phyloP scores from a whole-genome alignment of 37 sponge, comb jelly and placozoan genomes.

The Lycopodina hypogea region DNA sequence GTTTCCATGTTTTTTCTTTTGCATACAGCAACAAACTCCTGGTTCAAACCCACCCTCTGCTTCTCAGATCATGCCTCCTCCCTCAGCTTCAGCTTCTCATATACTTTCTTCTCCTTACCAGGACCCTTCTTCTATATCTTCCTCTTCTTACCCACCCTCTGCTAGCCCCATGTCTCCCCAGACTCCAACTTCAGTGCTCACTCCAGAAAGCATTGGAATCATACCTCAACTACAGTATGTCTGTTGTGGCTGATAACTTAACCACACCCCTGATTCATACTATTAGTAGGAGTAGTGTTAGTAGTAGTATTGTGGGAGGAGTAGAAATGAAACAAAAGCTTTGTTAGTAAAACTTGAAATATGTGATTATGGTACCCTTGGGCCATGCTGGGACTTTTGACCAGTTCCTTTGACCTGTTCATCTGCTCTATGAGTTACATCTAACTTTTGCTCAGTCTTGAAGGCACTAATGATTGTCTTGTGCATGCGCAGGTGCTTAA shows the following conservation, averaged over 20 bases:
- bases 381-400: too few relatives aligned
- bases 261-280: too few relatives aligned
- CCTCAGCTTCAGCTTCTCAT: conserved; percentile 63
- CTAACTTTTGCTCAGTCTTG: too few relatives aligned
- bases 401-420: too few relatives aligned
- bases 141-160: conserved; percentile 19
- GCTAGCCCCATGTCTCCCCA: conserved; percentile 33
- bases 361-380: background rate
- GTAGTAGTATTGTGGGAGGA: too few relatives aligned
- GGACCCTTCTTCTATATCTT: conserved; percentile 25
- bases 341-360: too few relatives aligned
- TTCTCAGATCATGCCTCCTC: conserved; percentile 73
- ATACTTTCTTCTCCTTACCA: conserved; percentile 26
- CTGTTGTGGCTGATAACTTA: too few relatives aligned
- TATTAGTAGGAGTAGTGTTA: too few relatives aligned
- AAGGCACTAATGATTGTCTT: too few relatives aligned
- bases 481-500: too few relatives aligned
- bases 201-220: conserved; percentile 70
- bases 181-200: conserved; percentile 32
- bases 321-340: too few relatives aligned
- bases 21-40: conserved; percentile 35
- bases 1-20: background rate
- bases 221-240: conserved; percentile 78
- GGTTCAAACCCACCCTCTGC: conserved; percentile 25
- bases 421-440: too few relatives aligned